phyloP scores from a whole-genome alignment of 2,888 invertebrate species.

The Rhyacophila evoluta region DNA sequence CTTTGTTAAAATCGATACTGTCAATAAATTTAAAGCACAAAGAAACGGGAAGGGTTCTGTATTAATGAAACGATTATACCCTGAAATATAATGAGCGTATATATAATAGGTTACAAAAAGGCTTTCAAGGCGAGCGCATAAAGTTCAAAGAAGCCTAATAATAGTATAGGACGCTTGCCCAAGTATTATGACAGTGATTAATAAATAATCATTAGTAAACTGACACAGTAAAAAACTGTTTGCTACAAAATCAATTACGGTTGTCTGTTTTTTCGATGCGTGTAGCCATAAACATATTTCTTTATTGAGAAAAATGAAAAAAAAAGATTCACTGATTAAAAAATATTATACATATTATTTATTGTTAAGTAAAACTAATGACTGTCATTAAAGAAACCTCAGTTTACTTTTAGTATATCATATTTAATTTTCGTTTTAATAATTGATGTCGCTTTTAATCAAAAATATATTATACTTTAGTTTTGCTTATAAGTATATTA shows the following conservation, averaged over 20 bases:
- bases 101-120: slow-evolving; percentile 12
- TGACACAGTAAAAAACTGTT: not conserved
- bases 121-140: slow-evolving; percentile 9
- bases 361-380: too few relatives aligned
- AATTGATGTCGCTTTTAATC: too few relatives aligned
- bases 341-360: too few relatives aligned
- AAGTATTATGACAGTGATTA: not conserved
- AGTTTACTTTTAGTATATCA: too few relatives aligned
- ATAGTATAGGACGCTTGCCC: not conserved
- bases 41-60: not conserved
- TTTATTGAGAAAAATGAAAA: too few relatives aligned
- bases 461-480: too few relatives aligned
- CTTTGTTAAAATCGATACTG: slow-evolving; percentile 5
- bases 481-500: too few relatives aligned
- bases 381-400: too few relatives aligned
- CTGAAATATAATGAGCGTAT: slow-evolving; percentile 13
- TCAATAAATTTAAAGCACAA: slow-evolving; percentile 4
- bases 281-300: too few relatives aligned
- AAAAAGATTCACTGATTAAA: too few relatives aligned
- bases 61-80: slow-evolving; percentile 22
- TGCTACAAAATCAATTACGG: not conserved
- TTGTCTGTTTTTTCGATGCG: too few relatives aligned
- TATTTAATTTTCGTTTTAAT: too few relatives aligned
- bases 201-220: slow-evolving; percentile 9
- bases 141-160: slow-evolving; percentile 18